phyloP scores from a whole-genome alignment of 2,797 vertebrate species.

The Coendou prehensilis region DNA sequence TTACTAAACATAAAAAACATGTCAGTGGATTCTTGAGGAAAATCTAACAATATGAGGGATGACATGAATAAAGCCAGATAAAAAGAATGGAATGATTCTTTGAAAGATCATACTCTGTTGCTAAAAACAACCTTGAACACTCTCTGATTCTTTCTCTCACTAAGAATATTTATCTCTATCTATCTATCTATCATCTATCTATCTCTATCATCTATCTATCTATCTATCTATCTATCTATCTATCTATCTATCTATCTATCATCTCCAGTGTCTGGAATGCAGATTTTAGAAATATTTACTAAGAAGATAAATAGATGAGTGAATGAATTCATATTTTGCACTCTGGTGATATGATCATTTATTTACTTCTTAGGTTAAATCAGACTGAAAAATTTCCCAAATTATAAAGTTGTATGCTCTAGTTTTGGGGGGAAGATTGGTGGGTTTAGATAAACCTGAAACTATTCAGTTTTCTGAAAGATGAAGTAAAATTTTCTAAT shows the following conservation, averaged over 20 bases:
- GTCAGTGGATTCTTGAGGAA: constrained; percentile 67
- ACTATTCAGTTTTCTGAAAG: neutral
- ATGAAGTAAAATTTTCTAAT: neutral
- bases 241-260: too few relatives aligned
- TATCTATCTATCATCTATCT: too few relatives aligned
- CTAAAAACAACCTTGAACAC: neutral
- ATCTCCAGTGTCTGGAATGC: neutral
- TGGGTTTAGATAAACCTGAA: neutral
- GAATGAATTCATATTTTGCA: neutral
- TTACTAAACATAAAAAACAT: constrained; percentile 66
- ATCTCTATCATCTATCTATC: too few relatives aligned
- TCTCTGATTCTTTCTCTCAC: neutral
- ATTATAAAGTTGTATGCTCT: neutral
- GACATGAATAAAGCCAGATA: constrained; percentile 68
- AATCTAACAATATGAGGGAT: constrained; percentile 54
- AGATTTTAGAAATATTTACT: constrained; percentile 3
- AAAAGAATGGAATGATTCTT: constrained; percentile 46
- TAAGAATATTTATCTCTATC: too few relatives aligned
- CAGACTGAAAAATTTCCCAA: neutral
- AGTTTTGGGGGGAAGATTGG: neutral
- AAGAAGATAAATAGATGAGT: neutral
- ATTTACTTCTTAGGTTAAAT: constrained; percentile 64
- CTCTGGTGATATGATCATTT: neutral
- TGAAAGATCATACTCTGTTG: constrained; percentile 27
- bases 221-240: too few relatives aligned